These are phyloP conservation scores for Sula dactylatra DNA, from an alignment of 2,113 vertebrate species.

Conservation along the genomic window DNA sequence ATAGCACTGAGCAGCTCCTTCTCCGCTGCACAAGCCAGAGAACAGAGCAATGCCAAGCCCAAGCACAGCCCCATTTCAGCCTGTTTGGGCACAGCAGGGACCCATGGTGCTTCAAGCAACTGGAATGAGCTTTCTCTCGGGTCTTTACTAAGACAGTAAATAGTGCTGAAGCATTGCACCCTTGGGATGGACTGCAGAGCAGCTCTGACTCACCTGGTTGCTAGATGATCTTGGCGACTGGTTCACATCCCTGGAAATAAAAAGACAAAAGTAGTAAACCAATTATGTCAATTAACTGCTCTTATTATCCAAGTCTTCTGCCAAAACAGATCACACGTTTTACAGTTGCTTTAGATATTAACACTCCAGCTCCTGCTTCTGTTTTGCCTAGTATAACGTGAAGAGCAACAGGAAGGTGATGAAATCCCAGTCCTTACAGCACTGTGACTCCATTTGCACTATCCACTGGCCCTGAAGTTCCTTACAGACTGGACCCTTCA, in stretches of 20 bases:
- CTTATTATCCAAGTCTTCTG: background rate
- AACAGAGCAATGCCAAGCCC: background rate
- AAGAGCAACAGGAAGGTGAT: background rate
- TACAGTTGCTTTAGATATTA: background rate
- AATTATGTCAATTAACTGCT: background rate
- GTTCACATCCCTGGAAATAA: constrained; percentile 73
- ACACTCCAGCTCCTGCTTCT: background rate
- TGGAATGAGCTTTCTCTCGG: background rate
- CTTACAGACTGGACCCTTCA: background rate
- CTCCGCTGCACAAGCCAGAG: background rate
- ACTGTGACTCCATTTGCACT: background rate
- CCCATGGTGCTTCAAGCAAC: background rate
- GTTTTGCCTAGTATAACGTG: background rate
- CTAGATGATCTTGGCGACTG: constrained; percentile 76
- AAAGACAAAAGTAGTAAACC: background rate
- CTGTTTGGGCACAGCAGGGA: background rate
- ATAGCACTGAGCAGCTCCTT: background rate
- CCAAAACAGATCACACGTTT: background rate
- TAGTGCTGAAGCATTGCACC: background rate
- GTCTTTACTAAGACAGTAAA: background rate
- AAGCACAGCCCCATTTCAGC: background rate
- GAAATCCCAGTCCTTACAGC: background rate
- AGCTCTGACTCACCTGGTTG: constrained; percentile 69
- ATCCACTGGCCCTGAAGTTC: background rate
- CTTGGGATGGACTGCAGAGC: background rate